These are phyloP conservation scores for Tupiocoris notatus DNA, from an alignment of 2,888 invertebrate species.

Conservation along the genomic window DNA sequence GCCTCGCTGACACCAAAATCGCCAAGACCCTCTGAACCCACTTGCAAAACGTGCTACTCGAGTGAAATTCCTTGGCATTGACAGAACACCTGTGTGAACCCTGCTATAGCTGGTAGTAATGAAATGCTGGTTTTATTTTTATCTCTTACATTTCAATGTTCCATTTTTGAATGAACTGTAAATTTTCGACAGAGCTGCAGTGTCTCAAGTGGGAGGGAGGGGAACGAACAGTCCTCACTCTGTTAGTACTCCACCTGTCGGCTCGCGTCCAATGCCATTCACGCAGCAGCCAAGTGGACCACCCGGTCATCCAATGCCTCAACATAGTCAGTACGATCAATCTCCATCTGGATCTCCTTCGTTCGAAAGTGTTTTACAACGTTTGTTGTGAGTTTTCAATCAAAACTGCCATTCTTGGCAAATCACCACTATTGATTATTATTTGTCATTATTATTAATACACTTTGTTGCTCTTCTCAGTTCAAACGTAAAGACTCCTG, in stretches of 20 bases:
- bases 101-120: too few relatives aligned
- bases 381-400: slow-evolving; percentile 1
- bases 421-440: not conserved
- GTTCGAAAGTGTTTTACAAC: slow-evolving; percentile 4
- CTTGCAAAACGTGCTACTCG: too few relatives aligned
- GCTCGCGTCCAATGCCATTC: not conserved
- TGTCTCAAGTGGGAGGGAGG: not conserved
- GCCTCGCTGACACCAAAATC: too few relatives aligned
- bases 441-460: too few relatives aligned
- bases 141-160: not conserved
- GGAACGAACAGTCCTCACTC: slow-evolving; percentile 1
- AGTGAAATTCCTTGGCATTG: too few relatives aligned
- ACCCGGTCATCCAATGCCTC: not conserved
- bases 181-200: not conserved
- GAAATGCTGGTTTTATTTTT: too few relatives aligned
- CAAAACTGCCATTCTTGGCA: not conserved
- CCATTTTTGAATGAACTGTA: not conserved
- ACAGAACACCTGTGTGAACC: too few relatives aligned
- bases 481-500: too few relatives aligned
- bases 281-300: not conserved
- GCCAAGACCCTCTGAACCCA: too few relatives aligned
- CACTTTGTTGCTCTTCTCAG: too few relatives aligned
- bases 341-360: slow-evolving; percentile 1
- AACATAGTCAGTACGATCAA: not conserved
- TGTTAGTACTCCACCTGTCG: not conserved